Base-by-base conservation (phyloP, 1,140 invertebrate genomes). In the Heterodera schachtii region DNA sequence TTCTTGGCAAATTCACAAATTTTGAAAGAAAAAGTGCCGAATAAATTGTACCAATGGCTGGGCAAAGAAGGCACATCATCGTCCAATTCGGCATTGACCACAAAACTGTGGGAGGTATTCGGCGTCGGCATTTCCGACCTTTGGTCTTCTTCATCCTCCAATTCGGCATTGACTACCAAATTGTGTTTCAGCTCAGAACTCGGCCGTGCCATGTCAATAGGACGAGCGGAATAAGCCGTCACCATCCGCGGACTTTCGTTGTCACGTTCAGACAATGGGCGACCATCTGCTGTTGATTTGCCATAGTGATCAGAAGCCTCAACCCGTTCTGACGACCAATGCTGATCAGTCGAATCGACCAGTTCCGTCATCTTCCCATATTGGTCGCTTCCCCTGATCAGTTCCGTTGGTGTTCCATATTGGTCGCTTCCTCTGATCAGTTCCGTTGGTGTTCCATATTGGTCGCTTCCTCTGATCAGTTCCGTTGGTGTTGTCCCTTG, bases 111-210 rank as follows among this genome's bases (percentile, higher is more conserved):
- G 16, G 57, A 19, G 57, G 46, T 76, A 5, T 11, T 19, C 57
- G 57, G 57, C 11, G 16, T 19, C 19, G 57, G 19, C 16, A 41
- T 21, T 11, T 49, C 31, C 44, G 76, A 52, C 8, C 21, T 78
- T 6, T 52, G 49, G 49, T 11, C 11, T 6, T 52, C 49, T 11
- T 78, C 76, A 0, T 67, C 60, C 9, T 78, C 76, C 76, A 78
- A 41, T 57, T 75, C 74, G 66, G 74, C 76, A 78, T 78, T 78
- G n/a, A 78, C 31, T 2, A 78, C 52, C 8, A 78, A 46, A 44
- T 44, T 69, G 47, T 78, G 76, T 19, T 43, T 41, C 70, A 69
- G 70, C 66, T 70, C 21, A 49, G 66, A 21, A 46, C n/a, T 70
- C 21, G 76, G 13, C n/a, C 44, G 46, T 13, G 47, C 11, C 44